Evolutionary conservation across 2,888 invertebrate genomes (phyloP).

Genomic region (Stratiomys singularior): DNA sequence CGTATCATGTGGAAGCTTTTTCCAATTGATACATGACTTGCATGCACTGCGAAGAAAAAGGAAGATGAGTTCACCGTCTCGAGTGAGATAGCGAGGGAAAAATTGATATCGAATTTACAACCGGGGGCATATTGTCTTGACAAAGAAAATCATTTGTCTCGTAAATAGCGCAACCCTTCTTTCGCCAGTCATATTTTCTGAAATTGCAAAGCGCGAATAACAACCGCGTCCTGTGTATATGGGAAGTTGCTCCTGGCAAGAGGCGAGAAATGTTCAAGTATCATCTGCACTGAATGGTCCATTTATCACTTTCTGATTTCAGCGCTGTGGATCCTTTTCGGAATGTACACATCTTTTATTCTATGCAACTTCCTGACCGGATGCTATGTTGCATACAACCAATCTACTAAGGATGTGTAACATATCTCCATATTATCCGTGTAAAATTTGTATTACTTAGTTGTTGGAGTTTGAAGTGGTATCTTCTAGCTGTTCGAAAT

Average conservation of each 20-base stretch:
- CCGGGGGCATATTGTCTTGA: constrained; percentile 36
- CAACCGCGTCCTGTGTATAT: not conserved
- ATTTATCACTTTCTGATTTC: constrained; percentile 48
- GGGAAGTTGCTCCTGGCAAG: constrained; percentile 1
- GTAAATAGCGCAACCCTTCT: constrained; percentile 35
- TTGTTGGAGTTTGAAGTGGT: no score
- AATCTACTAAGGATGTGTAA: constrained; percentile 29
- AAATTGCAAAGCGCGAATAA: constrained; percentile 35
- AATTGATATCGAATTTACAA: constrained; percentile 45
- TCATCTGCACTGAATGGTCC: constrained; percentile 51
- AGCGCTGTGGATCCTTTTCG: constrained; percentile 11
- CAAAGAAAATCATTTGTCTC: constrained; percentile 43
- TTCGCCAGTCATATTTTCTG: constrained; percentile 22
- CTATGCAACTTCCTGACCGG: constrained; percentile 8
- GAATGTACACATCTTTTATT: not conserved
- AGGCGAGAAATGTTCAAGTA: constrained; percentile 38
- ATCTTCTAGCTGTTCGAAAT: no score
- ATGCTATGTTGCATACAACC: not conserved
- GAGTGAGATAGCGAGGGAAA: constrained; percentile 8
- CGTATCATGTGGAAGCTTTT: not conserved
- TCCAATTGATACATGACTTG: constrained; percentile 33
- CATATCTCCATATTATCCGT: constrained; percentile 33
- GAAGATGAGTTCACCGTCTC: not conserved
- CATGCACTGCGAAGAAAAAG: constrained; percentile 4
- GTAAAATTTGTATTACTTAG: constrained; percentile 29